These are phyloP conservation scores for Rhabdomys dilectus DNA, from an alignment of 2,113 vertebrate genomes.

Conservation along the genomic window DNA sequence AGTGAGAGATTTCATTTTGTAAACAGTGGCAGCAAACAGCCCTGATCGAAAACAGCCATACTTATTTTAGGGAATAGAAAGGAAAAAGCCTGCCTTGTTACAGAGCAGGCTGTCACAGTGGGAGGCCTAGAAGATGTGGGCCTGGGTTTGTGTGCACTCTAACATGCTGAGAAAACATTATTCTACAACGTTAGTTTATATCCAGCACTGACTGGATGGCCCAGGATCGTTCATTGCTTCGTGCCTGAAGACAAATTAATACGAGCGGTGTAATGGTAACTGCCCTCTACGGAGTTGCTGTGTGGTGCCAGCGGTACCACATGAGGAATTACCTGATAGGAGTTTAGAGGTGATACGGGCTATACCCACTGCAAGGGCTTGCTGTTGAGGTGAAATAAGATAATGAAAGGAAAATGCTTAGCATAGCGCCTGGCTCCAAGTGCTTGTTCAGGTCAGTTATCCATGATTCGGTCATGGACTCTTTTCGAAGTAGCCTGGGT, in stretches of 20 bases:
- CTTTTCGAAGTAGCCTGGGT: not conserved
- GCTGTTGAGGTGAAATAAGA: not conserved
- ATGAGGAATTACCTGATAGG: rapidly evolving
- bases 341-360: not conserved
- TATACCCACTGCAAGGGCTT: not conserved
- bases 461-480: not conserved
- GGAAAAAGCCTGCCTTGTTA: not conserved
- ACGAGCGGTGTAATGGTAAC: not conserved
- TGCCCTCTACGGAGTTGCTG: not conserved
- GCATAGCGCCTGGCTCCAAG: not conserved
- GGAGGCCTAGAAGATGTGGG: not conserved
- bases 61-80: not conserved
- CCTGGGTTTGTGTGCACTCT: not conserved
- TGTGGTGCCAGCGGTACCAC: not conserved
- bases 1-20: conserved; percentile 65
- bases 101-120: not conserved
- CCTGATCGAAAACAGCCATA: not conserved
- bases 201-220: not conserved
- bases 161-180: not conserved
- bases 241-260: not conserved
- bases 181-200: not conserved
- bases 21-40: conserved; percentile 51
- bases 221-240: not conserved
- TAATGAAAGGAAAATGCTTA: not conserved
- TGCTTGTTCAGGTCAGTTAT: not conserved